phyloP scores from a whole-genome alignment of 2,888 invertebrate species.

The Crepidodera aurea region DNA sequence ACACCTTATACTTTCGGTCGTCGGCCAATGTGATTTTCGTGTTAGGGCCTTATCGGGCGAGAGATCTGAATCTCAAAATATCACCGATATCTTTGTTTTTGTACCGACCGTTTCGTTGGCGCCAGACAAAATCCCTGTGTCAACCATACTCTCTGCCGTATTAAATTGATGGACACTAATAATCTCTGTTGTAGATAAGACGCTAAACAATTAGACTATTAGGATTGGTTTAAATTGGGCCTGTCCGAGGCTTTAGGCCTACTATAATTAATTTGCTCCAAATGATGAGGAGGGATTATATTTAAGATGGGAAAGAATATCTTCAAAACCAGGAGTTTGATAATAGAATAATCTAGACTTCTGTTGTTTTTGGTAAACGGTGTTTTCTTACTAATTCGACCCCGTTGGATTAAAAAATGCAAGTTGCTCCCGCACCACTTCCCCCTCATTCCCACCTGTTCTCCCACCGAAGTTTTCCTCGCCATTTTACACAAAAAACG shows the following conservation, averaged over 20 bases:
- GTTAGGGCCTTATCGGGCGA: conserved; percentile 58
- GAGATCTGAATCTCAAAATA: conserved; percentile 61
- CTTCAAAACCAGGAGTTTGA: no score
- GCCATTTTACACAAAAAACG: no score
- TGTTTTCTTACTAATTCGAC: no score
- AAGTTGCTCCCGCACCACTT: no score
- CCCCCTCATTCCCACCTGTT: no score
- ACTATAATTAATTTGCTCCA: conserved; percentile 4
- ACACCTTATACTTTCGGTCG: conserved; percentile 55
- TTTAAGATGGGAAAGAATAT: no score
- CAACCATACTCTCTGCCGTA: conserved; percentile 37
- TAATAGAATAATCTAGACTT: no score
- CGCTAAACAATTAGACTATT: conserved; percentile 37
- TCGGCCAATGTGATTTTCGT: conserved; percentile 59
- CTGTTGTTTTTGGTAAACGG: no score
- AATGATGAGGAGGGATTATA: neutral
- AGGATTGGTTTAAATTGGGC: conserved; percentile 33
- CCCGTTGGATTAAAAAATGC: no score
- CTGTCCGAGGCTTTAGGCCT: conserved; percentile 10
- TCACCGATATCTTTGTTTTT: conserved; percentile 59
- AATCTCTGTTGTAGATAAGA: conserved; percentile 39
- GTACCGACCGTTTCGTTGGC: conserved; percentile 60
- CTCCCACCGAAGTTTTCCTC: no score
- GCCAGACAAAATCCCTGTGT: conserved; percentile 39
- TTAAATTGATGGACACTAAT: conserved; percentile 46